Conservation (phyloP, 2,797 vertebrate genomes). For the Cyprinodon diabolis region DNA sequence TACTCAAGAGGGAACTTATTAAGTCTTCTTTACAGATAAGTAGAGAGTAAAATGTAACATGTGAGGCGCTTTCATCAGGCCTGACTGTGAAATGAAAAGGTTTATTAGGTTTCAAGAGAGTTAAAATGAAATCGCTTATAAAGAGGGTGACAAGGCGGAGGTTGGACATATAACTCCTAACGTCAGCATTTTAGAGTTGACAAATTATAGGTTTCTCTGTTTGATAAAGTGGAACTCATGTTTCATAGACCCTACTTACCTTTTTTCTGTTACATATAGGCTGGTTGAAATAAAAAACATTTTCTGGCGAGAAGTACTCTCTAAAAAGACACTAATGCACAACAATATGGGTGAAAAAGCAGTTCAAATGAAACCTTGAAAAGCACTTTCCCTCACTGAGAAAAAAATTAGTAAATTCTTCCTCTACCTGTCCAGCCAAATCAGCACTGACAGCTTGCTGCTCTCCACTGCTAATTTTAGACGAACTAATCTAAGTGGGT, state of each 20-base stretch:
- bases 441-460: slow-evolving; percentile 60
- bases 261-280: slow-evolving; percentile 22
- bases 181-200: slow-evolving; percentile 48
- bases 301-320: slow-evolving; percentile 43
- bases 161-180: slow-evolving; percentile 44
- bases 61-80: slow-evolving; percentile 57
- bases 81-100: slow-evolving; percentile 54
- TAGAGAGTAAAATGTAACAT: slow-evolving; percentile 72
- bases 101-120: slow-evolving; percentile 57
- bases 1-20: slow-evolving; percentile 69
- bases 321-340: slow-evolving; percentile 55
- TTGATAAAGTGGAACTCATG: slow-evolving; percentile 50
- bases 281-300: slow-evolving; percentile 37
- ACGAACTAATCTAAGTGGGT: slow-evolving; percentile 58
- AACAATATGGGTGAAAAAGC: slow-evolving; percentile 50
- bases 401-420: slow-evolving; percentile 65
- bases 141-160: slow-evolving; percentile 52
- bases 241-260: slow-evolving; percentile 23
- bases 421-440: slow-evolving; percentile 64
- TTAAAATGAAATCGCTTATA: slow-evolving; percentile 58
- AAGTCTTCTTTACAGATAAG: slow-evolving; percentile 68
- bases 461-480: slow-evolving; percentile 67
- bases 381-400: slow-evolving; percentile 66
- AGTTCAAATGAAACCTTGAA: slow-evolving; percentile 57
- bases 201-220: slow-evolving; percentile 42